Base-by-base conservation (phyloP, 1,140 invertebrate genomes). In the Pectinophora gossypiella region DNA sequence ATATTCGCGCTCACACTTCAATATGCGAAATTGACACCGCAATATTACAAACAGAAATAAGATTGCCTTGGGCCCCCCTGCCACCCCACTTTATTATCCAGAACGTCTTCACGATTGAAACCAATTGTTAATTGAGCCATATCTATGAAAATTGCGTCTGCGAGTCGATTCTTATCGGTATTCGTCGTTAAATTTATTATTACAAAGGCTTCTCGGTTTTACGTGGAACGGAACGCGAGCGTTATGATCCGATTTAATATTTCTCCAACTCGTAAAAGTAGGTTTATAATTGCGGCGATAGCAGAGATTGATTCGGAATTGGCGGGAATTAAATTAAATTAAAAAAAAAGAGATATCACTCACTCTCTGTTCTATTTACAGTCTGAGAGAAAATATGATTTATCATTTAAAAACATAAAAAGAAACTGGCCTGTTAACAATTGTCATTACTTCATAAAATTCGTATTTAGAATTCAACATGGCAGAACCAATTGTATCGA, bases 11-110 rank as follows among this genome's bases (percentile, higher is more conserved):
- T 68, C 68, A 65, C 67, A 76, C 76, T 79, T 72, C 82, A 85
- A 85, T 84, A 85, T 81, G 76, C 78, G 74, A 74, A 82, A 86
- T 84, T 79, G 82, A 82, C 76, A 81, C 83, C 83, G 72, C 80
- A 83, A 83, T 86, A 86, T 86, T 84, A 78, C 80, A 84, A 85
- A 86, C 68, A 86, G 83, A 82, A 80, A 83, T 85, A 85, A 82
- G 77, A 82, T 82, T 76, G 80, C 77, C 68, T 71, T 53, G 45
- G 69, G 74, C 74, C 63, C 59, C 68, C 71, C 65, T 72, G 67
- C 16, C 3, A 6, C 36, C 10, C 66, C 66, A 80, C 74, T 84
- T 84, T 86, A 80, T 86, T 84, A 81, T 71, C 68, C 72, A 55
- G 69, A 81, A 79, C 79, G 78, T 84, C 83, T 83, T 82, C 78